Conservation (phyloP, 2,888 invertebrate genomes). For the Eristalis pertinax region DNA sequence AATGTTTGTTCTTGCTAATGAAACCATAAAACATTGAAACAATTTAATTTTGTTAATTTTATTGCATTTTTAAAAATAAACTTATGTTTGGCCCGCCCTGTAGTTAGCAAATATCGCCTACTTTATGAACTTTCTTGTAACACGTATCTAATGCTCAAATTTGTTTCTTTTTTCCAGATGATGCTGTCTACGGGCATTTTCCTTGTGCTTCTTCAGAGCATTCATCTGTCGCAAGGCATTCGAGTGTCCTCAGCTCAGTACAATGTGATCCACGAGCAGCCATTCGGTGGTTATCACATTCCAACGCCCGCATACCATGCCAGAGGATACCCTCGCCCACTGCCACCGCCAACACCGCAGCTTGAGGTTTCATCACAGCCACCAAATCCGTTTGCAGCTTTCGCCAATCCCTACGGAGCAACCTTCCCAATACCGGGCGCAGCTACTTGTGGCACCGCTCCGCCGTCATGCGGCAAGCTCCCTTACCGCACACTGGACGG, state of each 20-base stretch:
- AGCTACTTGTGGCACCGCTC: slow-evolving; percentile 77
- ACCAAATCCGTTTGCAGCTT: slow-evolving; percentile 75
- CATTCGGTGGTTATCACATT: slow-evolving; percentile 44
- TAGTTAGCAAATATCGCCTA: too few relatives aligned
- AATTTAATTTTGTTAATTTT: too few relatives aligned
- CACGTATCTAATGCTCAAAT: too few relatives aligned
- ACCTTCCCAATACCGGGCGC: slow-evolving; percentile 75
- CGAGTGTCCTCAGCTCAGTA: slow-evolving; percentile 42
- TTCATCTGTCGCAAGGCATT: slow-evolving; percentile 7
- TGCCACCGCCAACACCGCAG: slow-evolving; percentile 47
- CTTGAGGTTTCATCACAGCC: slow-evolving; percentile 74
- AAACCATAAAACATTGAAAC: too few relatives aligned
- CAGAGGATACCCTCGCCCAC: slow-evolving; percentile 47
- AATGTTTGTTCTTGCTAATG: too few relatives aligned
- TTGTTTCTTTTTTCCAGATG: slow-evolving; percentile 18
- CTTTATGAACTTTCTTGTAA: too few relatives aligned
- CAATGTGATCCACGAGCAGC: slow-evolving; percentile 53
- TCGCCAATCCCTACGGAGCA: slow-evolving; percentile 74
- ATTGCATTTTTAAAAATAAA: too few relatives aligned
- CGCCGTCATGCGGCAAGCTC: slow-evolving; percentile 77
- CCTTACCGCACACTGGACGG: slow-evolving; percentile 92
- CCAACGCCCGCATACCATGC: slow-evolving; percentile 25
- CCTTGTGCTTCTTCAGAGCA: slow-evolving; percentile 37
- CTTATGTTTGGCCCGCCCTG: too few relatives aligned
- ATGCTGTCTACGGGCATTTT: background rate